phyloP scores from a whole-genome alignment of 2,888 invertebrate genomes.

The Cephus spinipes region DNA sequence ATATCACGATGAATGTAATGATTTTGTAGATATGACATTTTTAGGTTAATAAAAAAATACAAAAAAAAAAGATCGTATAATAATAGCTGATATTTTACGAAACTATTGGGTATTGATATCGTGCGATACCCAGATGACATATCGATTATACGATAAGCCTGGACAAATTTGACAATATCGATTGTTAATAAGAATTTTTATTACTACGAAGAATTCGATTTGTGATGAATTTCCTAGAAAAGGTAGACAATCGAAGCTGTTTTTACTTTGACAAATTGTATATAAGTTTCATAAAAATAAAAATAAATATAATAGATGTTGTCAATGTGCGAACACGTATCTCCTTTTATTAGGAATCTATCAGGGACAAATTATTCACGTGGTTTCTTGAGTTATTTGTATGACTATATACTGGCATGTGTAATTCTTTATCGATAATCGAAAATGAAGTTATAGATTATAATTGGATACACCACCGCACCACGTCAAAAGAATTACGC shows the following conservation, averaged over 20 bases:
- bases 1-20: background rate
- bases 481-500: no score
- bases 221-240: background rate
- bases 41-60: background rate
- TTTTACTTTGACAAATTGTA: no score
- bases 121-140: no score
- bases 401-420: no score
- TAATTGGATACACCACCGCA: no score
- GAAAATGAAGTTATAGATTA: no score
- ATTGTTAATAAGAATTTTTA: background rate
- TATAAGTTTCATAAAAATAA: background rate
- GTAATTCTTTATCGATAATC: no score
- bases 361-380: background rate
- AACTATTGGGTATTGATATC: no score
- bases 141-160: background rate
- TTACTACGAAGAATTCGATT: background rate
- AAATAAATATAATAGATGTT: background rate
- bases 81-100: background rate
- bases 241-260: no score
- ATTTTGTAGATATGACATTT: background rate
- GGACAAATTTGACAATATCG: background rate
- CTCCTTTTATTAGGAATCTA: background rate
- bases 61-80: background rate
- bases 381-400: background rate
- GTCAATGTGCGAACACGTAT: background rate